phyloP scores from a whole-genome alignment of 2,797 vertebrate genomes.

The Mionectes olivaceus region DNA sequence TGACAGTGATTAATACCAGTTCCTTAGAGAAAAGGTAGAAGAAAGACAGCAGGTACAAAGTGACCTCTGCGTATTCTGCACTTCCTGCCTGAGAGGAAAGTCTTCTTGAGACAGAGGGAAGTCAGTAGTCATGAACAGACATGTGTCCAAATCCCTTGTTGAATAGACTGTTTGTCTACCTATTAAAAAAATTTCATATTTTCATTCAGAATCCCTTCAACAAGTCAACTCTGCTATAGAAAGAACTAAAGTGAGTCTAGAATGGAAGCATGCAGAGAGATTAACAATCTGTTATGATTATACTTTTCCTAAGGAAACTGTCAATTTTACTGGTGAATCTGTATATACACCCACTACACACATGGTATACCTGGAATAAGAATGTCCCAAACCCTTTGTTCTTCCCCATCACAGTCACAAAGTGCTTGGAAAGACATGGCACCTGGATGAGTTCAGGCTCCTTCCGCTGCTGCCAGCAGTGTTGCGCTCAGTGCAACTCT shows the following conservation, averaged over 20 bases:
- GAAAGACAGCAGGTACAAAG: neutral
- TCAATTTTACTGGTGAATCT: neutral
- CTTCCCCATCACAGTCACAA: neutral
- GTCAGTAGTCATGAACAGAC: neutral
- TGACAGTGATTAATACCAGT: neutral
- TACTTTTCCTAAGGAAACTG: neutral
- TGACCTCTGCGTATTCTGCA: neutral
- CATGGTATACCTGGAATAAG: neutral
- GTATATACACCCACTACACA: neutral
- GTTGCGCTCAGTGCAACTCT: neutral
- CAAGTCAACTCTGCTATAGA: neutral
- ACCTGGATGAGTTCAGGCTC: neutral
- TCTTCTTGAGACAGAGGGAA: neutral
- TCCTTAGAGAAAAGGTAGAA: slow-evolving; percentile 1
- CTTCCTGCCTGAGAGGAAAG: neutral
- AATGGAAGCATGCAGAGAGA: slow-evolving; percentile 24
- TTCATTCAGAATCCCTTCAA: slow-evolving; percentile 8
- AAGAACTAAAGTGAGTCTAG: slow-evolving; percentile 5
- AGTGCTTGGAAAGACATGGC: neutral
- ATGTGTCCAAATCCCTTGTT: neutral
- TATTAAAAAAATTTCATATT: neutral
- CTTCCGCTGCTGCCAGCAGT: neutral
- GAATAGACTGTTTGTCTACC: neutral
- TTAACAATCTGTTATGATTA: slow-evolving; percentile 15
- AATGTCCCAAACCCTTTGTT: neutral